A percentile compares a stretch with the other conserved stretches of the same genome.
phyloP scores from a whole-genome alignment of 2,888 invertebrate species.

The Eurytoma adleriae region DNA sequence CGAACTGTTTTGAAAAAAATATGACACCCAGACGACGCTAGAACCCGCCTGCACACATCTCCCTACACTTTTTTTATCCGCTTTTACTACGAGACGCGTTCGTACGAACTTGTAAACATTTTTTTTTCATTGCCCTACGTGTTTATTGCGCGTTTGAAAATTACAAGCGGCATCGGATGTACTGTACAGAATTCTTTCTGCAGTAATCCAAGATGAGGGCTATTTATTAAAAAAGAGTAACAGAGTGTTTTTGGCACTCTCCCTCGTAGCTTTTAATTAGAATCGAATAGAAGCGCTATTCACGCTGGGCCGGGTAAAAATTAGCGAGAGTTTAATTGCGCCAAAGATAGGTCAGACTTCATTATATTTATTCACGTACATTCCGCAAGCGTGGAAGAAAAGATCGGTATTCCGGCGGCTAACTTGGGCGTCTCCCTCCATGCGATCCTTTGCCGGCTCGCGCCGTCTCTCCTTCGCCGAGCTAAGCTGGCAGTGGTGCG shows the following conservation, averaged over 20 bases:
- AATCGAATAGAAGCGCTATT: constrained; percentile 42
- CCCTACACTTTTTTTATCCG: not conserved
- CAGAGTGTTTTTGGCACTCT: constrained; percentile 33
- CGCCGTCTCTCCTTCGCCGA: constrained; percentile 54
- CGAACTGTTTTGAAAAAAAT: constrained; percentile 54
- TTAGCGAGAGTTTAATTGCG: constrained; percentile 41
- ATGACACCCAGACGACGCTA: constrained; percentile 28
- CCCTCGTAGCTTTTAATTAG: constrained; percentile 46
- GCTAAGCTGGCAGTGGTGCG: constrained; percentile 62
- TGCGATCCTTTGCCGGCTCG: constrained; percentile 21
- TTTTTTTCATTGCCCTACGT: too few relatives aligned
- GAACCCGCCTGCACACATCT: too few relatives aligned
- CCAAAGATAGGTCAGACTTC: constrained; percentile 55
- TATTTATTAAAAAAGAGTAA: constrained; percentile 31
- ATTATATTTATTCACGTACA: constrained; percentile 51
- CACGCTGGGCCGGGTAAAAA: constrained; percentile 14
- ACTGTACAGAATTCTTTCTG: not conserved
- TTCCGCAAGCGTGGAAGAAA: constrained; percentile 37
- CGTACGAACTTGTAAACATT: too few relatives aligned
- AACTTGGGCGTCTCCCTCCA: constrained; percentile 20
- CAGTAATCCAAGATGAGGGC: not conserved
- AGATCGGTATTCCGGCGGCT: constrained; percentile 36
- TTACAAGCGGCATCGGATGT: not conserved
- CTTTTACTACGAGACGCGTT: too few relatives aligned
- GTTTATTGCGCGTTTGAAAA: constrained; percentile 19